These are phyloP conservation scores for Enteromius argenteus DNA, from an alignment of 2,797 vertebrate species.

Conservation along the genomic window DNA sequence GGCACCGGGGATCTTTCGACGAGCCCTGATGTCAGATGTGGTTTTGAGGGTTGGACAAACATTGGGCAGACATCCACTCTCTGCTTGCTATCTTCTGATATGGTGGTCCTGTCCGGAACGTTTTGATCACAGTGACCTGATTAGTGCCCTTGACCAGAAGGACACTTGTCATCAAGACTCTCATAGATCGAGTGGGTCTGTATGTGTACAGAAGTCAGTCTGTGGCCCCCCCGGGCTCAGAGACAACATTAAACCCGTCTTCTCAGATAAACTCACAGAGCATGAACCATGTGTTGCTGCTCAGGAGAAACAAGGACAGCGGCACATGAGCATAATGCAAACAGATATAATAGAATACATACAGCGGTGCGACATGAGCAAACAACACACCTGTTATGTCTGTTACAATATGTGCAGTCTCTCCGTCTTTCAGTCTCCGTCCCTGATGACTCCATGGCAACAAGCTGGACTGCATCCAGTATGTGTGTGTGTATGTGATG, in stretches of 20 bases:
- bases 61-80: constrained; percentile 48
- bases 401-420: constrained; percentile 52
- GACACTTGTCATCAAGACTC: constrained; percentile 56
- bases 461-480: constrained; percentile 74
- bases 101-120: constrained; percentile 49
- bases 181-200: constrained; percentile 62
- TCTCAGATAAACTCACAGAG: constrained; percentile 52
- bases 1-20: constrained; percentile 9
- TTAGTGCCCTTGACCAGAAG: constrained; percentile 55
- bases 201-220: constrained; percentile 57
- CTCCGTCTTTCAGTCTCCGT: constrained; percentile 55
- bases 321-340: constrained; percentile 40
- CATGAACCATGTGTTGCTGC: constrained; percentile 52
- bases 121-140: constrained; percentile 56
- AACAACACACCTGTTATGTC: constrained; percentile 39
- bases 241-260: constrained; percentile 55
- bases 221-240: constrained; percentile 40
- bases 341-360: constrained; percentile 37
- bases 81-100: constrained; percentile 48
- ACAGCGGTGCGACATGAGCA: constrained; percentile 8
- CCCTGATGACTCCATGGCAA: constrained; percentile 75
- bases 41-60: constrained; percentile 46
- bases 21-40: constrained; percentile 47
- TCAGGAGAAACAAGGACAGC: constrained; percentile 47
- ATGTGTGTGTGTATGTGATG: constrained; percentile 70